Evolutionary conservation across 2,888 invertebrate species (phyloP).

Genomic region (Geotrupes spiniger): DNA sequence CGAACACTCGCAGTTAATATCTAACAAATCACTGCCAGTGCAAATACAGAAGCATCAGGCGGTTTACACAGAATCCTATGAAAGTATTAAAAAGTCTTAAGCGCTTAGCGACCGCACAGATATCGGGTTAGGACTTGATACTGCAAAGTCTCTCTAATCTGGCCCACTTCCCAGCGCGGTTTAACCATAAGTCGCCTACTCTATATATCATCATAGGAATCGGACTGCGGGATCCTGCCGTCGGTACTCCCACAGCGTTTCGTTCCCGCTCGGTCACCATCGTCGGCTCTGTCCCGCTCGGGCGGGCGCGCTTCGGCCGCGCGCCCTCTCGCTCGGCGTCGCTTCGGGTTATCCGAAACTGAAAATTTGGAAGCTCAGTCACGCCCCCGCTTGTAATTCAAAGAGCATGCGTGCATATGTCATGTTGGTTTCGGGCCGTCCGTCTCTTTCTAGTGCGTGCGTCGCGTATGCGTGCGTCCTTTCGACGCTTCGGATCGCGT

Average conservation of each 20-base stretch:
- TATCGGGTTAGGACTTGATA: conserved; percentile 58
- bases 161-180: conserved; percentile 74
- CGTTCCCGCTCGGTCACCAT: conserved; percentile 33
- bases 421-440: conserved; percentile 32
- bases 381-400: conserved; percentile 43
- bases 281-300: conserved; percentile 21
- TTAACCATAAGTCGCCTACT: conserved; percentile 72
- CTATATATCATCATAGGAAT: conserved; percentile 62
- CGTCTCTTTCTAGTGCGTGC: conserved; percentile 32
- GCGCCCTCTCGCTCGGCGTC: conserved; percentile 26
- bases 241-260: conserved; percentile 23
- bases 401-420: conserved; percentile 44
- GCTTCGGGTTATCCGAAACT: conserved; percentile 24
- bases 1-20: conserved; percentile 41
- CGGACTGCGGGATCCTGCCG: conserved; percentile 19
- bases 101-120: conserved; percentile 62
- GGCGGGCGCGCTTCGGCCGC: conserved; percentile 30
- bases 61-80: conserved; percentile 52
- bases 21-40: conserved; percentile 49
- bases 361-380: conserved; percentile 35
- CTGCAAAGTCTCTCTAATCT: conserved; percentile 63
- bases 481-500: conserved; percentile 35
- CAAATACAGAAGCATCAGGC: conserved; percentile 41
- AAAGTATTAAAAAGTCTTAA: conserved; percentile 74
- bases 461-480: conserved; percentile 24